Evolutionary conservation across 2,797 vertebrate genomes (phyloP).

Genomic region (Halcyon chelicuti): DNA sequence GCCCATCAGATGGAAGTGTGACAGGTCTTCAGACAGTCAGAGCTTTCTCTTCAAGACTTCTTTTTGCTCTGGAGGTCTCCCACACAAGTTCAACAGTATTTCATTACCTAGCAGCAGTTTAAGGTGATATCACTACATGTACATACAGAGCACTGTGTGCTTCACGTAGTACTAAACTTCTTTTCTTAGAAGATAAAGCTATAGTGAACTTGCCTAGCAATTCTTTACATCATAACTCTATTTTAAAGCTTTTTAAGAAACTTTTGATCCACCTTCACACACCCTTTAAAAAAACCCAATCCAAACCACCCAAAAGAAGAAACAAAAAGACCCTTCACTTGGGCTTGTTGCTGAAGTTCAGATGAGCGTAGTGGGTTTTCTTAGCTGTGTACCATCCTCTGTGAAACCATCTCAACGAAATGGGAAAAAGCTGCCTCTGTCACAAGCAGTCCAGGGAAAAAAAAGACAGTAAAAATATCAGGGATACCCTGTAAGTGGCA

Average conservation of each 20-base stretch:
- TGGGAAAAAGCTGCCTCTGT: neutral
- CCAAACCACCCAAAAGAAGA: neutral
- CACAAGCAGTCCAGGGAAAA: neutral
- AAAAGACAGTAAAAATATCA: neutral
- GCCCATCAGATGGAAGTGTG: neutral
- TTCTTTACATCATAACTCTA: neutral
- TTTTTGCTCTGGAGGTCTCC: neutral
- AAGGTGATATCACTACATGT: neutral
- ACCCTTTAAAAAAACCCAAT: accelerated
- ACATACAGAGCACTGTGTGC: neutral
- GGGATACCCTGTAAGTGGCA: neutral
- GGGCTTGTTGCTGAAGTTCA: neutral
- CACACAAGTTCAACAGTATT: neutral
- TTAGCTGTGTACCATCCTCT: neutral
- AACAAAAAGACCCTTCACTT: neutral
- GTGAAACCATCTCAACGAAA: neutral
- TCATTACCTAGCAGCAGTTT: neutral
- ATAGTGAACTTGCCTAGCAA: neutral
- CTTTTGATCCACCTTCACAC: neutral
- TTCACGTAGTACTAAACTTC: neutral
- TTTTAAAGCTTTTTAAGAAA: neutral
- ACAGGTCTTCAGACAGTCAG: neutral
- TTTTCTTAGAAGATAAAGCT: neutral
- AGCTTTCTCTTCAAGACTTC: neutral
- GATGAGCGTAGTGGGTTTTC: neutral